A percentile compares a stretch with the other conserved stretches of the same genome.
phyloP scores from a whole-genome alignment of 2,888 invertebrate species.

The Pristionchus fissidentatus region DNA sequence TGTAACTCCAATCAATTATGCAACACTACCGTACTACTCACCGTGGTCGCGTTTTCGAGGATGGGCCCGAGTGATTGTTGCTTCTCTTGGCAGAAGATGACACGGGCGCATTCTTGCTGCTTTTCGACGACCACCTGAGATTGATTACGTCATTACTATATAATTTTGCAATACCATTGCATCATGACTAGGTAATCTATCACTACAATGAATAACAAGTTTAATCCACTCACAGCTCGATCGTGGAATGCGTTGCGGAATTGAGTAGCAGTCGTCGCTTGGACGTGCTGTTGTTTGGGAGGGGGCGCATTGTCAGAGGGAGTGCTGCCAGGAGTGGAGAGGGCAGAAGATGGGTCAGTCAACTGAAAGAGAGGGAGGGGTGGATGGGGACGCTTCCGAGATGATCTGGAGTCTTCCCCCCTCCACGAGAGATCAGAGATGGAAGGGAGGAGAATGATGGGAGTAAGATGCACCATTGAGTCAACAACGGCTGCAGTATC shows the following conservation, averaged over 20 bases:
- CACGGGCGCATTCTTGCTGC: conserved; percentile 15
- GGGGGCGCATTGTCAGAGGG: background rate
- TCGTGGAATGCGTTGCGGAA: conserved; percentile 33
- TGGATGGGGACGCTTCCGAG: conserved; percentile 21
- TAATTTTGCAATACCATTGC: background rate
- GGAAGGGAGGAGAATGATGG: background rate
- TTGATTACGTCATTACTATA: background rate
- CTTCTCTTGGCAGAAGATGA: conserved; percentile 1
- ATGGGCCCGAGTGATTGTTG: background rate
- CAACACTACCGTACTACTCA: background rate
- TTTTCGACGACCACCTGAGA: conserved; percentile 22
- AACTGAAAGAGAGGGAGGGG: background rate
- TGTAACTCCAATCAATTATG: background rate
- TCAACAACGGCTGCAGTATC: background rate
- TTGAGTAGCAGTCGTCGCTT: background rate
- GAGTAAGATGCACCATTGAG: background rate
- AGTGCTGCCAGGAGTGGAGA: conserved; percentile 7
- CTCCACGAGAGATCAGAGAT: background rate
- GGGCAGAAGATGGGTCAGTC: conserved; percentile 13
- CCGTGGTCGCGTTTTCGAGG: background rate
- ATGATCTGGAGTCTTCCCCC: background rate
- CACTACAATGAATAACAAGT: background rate
- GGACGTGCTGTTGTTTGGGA: background rate
- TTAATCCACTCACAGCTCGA: conserved; percentile 4
- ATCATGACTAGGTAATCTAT: background rate